Evolutionary conservation across 2,888 invertebrate species (phyloP).

Genomic region (Epinotia brunnichana): DNA sequence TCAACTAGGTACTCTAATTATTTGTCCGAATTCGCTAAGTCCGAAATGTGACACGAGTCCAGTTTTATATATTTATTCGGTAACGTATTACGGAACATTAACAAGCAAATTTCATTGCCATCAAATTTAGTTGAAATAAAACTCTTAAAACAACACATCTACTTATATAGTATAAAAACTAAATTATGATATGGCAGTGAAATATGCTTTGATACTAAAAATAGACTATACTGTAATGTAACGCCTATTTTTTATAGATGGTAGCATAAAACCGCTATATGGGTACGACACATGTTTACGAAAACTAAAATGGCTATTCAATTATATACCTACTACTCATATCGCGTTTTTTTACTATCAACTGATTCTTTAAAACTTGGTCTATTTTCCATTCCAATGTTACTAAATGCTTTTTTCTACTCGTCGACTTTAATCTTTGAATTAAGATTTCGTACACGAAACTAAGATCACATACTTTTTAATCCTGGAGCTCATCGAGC

Average conservation of each 20-base stretch:
- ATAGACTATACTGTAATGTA: constrained; percentile 9
- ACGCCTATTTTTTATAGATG: constrained; percentile 6
- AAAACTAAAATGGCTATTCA: neutral
- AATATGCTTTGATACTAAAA: constrained; percentile 21
- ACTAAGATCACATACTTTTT: too few relatives aligned
- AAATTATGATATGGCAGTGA: constrained; percentile 22
- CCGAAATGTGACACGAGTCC: constrained; percentile 20
- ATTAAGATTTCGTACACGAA: too few relatives aligned
- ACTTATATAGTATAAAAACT: constrained; percentile 1
- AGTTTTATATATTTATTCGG: neutral
- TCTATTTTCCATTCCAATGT: constrained; percentile 36
- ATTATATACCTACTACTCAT: constrained; percentile 3
- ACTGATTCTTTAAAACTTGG: constrained; percentile 19
- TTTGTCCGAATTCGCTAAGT: constrained; percentile 1
- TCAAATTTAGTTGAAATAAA: constrained; percentile 15
- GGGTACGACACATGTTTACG: neutral
- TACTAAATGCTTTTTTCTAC: constrained; percentile 13
- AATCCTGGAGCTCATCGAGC: too few relatives aligned
- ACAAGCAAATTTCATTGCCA: constrained; percentile 30
- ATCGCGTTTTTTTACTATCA: constrained; percentile 31
- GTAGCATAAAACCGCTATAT: constrained; percentile 21
- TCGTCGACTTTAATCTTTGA: too few relatives aligned
- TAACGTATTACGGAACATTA: constrained; percentile 22
- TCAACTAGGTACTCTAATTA: constrained; percentile 9
- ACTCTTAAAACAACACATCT: neutral